phyloP scores from a whole-genome alignment of 2,888 invertebrate species.

The Serrognathus titanus region DNA sequence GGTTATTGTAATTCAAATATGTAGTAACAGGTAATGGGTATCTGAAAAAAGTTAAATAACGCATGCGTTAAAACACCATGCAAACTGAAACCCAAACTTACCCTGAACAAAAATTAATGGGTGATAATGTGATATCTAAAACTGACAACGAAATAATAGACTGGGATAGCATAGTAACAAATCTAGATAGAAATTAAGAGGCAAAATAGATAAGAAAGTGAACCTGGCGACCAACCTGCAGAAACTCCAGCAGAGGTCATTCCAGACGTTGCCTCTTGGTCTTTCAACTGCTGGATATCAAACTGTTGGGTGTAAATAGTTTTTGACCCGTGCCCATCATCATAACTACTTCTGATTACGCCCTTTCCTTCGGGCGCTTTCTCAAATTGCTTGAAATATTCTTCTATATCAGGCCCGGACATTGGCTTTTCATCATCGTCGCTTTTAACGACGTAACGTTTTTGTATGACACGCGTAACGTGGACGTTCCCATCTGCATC shows the following conservation, averaged over 20 bases:
- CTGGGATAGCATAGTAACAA: conserved; percentile 9
- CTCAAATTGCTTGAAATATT: conserved; percentile 35
- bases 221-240: conserved; percentile 30
- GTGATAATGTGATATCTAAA: conserved; percentile 21
- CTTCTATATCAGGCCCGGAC: conserved; percentile 35
- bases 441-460: conserved; percentile 47
- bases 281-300: conserved; percentile 26
- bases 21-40: too few species aligned
- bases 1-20: too few species aligned
- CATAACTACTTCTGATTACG: conserved; percentile 34
- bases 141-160: conserved; percentile 19
- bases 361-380: conserved; percentile 27
- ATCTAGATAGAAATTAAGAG: neutral
- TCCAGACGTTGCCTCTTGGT: neutral
- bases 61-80: conserved; percentile 15
- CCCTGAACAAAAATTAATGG: conserved; percentile 22
- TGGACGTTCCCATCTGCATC: conserved; percentile 56
- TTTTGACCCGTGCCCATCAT: conserved; percentile 34
- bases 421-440: conserved; percentile 24
- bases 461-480: conserved; percentile 51
- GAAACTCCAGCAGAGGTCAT: conserved; percentile 26
- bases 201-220: neutral
- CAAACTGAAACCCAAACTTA: conserved; percentile 27
- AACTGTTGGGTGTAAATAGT: conserved; percentile 42
- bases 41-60: too few species aligned